Evolutionary conservation across 2,113 vertebrate genomes (phyloP).

Genomic region (Aegotheles bennettii): DNA sequence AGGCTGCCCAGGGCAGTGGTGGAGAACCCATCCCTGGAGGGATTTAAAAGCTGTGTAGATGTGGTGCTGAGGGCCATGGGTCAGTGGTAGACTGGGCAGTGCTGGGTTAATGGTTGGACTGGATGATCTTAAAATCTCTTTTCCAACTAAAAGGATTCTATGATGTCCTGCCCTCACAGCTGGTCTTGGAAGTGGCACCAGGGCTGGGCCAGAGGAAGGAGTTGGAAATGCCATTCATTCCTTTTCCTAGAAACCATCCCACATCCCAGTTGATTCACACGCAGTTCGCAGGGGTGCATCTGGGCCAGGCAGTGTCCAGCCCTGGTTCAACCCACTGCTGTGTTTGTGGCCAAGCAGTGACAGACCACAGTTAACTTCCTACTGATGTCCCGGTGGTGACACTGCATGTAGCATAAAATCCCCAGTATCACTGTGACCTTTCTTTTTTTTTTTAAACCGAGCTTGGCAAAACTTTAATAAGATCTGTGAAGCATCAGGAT

Average conservation of each 20-base stretch:
- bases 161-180: background rate
- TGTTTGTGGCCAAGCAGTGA: accelerated
- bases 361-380: background rate
- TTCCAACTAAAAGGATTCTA: too few relatives aligned
- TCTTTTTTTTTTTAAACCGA: background rate
- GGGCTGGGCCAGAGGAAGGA: too few relatives aligned
- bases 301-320: background rate
- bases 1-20: too few relatives aligned
- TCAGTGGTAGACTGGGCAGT: too few relatives aligned
- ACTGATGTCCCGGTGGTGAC: background rate
- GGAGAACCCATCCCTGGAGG: too few relatives aligned
- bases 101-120: too few relatives aligned
- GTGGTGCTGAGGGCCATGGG: too few relatives aligned
- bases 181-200: background rate
- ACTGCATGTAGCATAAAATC: background rate
- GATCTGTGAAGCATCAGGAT: background rate
- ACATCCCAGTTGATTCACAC: accelerated
- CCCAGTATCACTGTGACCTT: background rate
- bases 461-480: background rate
- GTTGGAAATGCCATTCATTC: accelerated
- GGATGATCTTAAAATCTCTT: too few relatives aligned
- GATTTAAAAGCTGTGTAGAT: too few relatives aligned
- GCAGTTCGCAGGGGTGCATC: background rate
- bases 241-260: background rate
- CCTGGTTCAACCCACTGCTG: background rate